phyloP scores from a whole-genome alignment of 1,140 invertebrate genomes.

The Harpegnathos saltator region DNA sequence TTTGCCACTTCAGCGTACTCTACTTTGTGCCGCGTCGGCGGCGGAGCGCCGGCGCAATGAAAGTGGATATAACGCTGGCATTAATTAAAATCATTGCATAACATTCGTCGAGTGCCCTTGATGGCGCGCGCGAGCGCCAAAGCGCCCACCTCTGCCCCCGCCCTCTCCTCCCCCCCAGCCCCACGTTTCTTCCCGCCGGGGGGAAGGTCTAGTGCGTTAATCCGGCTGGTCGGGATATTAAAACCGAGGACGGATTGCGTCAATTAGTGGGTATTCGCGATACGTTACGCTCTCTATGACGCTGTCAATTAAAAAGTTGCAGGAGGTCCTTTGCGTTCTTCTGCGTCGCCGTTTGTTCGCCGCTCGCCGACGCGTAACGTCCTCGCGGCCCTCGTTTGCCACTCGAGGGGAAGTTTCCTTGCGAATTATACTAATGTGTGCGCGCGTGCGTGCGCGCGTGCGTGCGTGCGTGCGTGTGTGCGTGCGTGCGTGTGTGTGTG shows the following conservation, averaged over 20 bases:
- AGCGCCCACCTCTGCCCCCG: neutral
- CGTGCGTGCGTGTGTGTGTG: too few relatives aligned
- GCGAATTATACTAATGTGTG: neutral
- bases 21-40: conserved; percentile 47
- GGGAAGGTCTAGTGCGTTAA: neutral
- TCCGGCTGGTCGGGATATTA: conserved; percentile 10
- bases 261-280: conserved; percentile 56
- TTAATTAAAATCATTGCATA: conserved; percentile 71
- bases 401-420: conserved; percentile 18
- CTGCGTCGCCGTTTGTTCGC: neutral
- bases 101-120: conserved; percentile 47
- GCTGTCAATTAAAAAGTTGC: conserved; percentile 64
- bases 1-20: conserved; percentile 42
- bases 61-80: conserved; percentile 38
- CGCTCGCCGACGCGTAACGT: conserved; percentile 18
- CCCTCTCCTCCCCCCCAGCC: too few relatives aligned
- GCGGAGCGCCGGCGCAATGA: neutral
- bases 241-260: conserved; percentile 46
- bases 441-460: too few relatives aligned
- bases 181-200: neutral
- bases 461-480: too few relatives aligned
- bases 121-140: conserved; percentile 26
- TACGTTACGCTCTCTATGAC: conserved; percentile 29
- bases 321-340: neutral
- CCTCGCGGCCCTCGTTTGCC: neutral